Percentiles rank a stretch among this genome's conserved stretches.
Evolutionary conservation across 2,888 invertebrate species (phyloP).

Genomic region (Neoscelio sp.): DNA sequence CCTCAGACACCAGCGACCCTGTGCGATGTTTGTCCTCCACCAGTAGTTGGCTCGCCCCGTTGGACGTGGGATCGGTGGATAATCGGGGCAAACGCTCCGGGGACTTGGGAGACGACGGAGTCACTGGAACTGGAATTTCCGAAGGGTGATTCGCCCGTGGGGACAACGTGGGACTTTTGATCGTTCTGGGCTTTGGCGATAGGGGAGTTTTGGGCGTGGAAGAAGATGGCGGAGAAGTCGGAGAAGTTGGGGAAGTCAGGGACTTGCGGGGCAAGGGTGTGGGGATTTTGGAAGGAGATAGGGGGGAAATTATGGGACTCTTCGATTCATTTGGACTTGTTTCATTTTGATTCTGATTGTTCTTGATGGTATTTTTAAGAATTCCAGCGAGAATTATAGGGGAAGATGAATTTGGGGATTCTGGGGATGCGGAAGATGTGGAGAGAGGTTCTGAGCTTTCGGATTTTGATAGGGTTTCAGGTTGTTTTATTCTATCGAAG

Average conservation of each 20-base stretch:
- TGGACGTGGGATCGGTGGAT: constrained; percentile 42
- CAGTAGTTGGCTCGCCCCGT: constrained; percentile 67
- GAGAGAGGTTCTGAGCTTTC: constrained; percentile 11
- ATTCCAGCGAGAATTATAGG: constrained; percentile 47
- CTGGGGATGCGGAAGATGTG: constrained; percentile 38
- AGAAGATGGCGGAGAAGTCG: constrained; percentile 53
- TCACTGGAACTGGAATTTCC: constrained; percentile 71
- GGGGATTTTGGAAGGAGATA: constrained; percentile 79
- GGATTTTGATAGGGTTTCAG: constrained; percentile 1
- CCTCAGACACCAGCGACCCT: constrained; percentile 62
- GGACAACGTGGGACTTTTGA: constrained; percentile 62
- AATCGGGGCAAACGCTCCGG: constrained; percentile 31
- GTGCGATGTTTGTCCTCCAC: constrained; percentile 75
- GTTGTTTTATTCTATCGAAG: not conserved
- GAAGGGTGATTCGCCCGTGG: constrained; percentile 54
- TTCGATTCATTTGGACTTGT: constrained; percentile 42
- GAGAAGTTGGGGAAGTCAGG: constrained; percentile 63
- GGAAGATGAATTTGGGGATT: constrained; percentile 39
- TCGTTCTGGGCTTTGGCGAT: constrained; percentile 59
- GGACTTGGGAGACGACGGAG: constrained; percentile 44
- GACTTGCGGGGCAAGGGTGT: constrained; percentile 79
- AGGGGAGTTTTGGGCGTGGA: constrained; percentile 64
- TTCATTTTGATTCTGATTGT: constrained; percentile 53
- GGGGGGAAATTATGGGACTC: constrained; percentile 69
- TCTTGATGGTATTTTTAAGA: constrained; percentile 27